These are phyloP conservation scores for Sciurus carolinensis DNA, from an alignment of 2,797 vertebrate genomes.

Conservation along the genomic window DNA sequence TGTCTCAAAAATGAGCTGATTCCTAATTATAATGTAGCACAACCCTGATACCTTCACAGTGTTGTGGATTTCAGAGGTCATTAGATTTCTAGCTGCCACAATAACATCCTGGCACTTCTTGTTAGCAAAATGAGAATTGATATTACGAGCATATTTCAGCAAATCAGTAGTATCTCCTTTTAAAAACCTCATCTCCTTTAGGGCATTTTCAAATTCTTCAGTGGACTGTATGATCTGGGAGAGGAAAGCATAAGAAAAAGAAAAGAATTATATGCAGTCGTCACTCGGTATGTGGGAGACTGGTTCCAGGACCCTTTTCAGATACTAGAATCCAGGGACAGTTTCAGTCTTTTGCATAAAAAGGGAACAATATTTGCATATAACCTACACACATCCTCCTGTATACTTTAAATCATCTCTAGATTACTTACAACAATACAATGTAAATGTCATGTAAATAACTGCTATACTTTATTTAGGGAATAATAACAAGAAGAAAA, in stretches of 20 bases:
- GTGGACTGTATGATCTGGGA: slow-evolving; percentile 96
- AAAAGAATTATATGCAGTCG: background rate
- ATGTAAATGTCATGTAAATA: background rate
- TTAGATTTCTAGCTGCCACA: slow-evolving; percentile 95
- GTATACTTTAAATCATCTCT: background rate
- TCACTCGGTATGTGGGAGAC: background rate
- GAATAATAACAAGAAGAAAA: background rate
- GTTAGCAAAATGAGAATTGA: slow-evolving; percentile 97
- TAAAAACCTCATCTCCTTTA: slow-evolving; percentile 94
- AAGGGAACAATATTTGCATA: background rate
- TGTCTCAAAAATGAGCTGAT: slow-evolving; percentile 24
- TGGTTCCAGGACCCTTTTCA: background rate
- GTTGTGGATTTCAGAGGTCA: slow-evolving; percentile 98
- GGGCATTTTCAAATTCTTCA: slow-evolving; percentile 94
- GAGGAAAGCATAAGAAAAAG: background rate
- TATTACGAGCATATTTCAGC: slow-evolving; percentile 95
- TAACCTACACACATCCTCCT: background rate
- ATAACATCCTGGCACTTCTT: slow-evolving; percentile 99
- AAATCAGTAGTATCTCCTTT: slow-evolving; percentile 93
- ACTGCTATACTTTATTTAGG: background rate
- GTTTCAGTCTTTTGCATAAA: background rate
- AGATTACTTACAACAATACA: background rate
- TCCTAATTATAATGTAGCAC: accelerated
- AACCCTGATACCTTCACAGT: slow-evolving; percentile 93
- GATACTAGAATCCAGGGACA: background rate